Conservation (phyloP, 2,797 vertebrate species). For the Meda fulgida region DNA sequence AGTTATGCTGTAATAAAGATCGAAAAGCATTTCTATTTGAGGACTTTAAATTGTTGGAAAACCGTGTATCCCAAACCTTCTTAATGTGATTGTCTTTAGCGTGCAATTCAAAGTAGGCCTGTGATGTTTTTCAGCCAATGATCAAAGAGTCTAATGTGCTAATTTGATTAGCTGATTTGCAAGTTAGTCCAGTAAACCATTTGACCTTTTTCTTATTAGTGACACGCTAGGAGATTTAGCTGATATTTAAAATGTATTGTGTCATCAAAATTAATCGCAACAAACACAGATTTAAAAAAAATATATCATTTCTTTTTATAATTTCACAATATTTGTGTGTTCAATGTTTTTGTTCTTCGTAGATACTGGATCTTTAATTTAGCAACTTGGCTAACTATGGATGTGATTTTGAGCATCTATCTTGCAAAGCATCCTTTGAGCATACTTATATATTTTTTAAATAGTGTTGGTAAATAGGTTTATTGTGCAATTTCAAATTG, state of each 20-base stretch:
- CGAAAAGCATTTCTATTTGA: background rate
- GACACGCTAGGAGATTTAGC: background rate
- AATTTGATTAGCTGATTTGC: constrained; percentile 1
- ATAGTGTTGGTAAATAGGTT: too few relatives aligned
- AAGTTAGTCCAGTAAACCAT: background rate
- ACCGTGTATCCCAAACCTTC: background rate
- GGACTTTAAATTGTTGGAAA: background rate
- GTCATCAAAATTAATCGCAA: background rate
- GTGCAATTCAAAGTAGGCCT: background rate
- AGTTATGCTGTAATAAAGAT: constrained; percentile 10
- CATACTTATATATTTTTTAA: background rate
- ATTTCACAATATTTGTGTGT: background rate
- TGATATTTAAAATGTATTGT: too few relatives aligned
- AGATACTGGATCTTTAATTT: background rate
- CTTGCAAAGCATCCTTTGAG: background rate
- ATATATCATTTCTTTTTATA: too few relatives aligned
- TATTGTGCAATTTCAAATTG: background rate
- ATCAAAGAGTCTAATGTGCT: background rate
- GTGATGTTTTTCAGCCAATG: background rate
- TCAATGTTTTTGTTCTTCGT: background rate
- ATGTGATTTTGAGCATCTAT: background rate
- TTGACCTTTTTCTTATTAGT: background rate
- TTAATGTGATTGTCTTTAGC: background rate
- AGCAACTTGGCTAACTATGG: background rate
- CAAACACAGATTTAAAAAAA: too few relatives aligned